phyloP scores from a whole-genome alignment of 2,797 vertebrate genomes.

The Periparus ater region DNA sequence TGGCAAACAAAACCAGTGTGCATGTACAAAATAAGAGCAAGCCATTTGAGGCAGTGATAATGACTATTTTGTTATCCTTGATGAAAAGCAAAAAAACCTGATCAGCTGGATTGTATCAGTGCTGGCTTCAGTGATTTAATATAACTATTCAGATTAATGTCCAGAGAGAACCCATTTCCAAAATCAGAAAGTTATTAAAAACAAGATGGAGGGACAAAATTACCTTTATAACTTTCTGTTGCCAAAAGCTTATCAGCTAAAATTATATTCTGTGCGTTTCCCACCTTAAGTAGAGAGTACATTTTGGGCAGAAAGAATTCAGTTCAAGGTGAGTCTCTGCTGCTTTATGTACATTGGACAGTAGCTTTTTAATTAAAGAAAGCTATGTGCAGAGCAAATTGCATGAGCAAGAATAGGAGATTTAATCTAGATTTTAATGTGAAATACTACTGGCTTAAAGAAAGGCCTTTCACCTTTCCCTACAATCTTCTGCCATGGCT shows the following conservation, averaged over 20 bases:
- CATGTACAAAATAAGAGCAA: neutral
- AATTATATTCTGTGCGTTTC: neutral
- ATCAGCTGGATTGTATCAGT: neutral
- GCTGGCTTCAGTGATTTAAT: constrained; percentile 14
- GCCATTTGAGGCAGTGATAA: neutral
- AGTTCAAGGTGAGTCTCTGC: constrained; percentile 13
- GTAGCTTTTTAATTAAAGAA: constrained; percentile 35
- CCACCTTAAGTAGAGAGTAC: neutral
- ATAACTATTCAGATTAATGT: neutral
- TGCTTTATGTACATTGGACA: neutral
- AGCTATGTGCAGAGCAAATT: neutral
- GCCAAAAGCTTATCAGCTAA: constrained; percentile 17
- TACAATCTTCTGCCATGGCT: neutral
- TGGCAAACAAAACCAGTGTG: neutral
- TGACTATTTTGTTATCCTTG: neutral
- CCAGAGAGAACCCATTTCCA: neutral
- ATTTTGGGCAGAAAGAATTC: neutral
- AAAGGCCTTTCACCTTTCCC: neutral
- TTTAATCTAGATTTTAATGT: constrained; percentile 4
- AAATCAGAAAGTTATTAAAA: constrained; percentile 41
- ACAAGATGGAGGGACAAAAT: neutral
- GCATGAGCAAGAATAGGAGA: neutral
- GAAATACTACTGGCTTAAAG: neutral
- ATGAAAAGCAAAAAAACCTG: neutral
- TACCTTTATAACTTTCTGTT: neutral